Conservation (phyloP, 2,888 invertebrate genomes). For the Agrochola circellaris region DNA sequence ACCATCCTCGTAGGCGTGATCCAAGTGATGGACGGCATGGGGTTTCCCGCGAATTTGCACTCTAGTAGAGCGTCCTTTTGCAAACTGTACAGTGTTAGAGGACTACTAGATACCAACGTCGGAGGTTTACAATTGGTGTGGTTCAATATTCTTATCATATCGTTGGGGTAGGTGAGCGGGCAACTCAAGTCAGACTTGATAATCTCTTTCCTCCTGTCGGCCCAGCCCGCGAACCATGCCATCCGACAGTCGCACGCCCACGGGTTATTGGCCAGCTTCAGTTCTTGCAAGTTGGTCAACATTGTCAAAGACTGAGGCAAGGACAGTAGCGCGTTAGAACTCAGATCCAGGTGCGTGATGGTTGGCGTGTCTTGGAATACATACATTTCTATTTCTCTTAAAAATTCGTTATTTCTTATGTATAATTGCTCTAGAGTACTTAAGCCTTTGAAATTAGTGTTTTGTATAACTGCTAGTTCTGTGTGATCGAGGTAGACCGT, state of each 20-base stretch:
- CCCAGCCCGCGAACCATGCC: constrained; percentile 93
- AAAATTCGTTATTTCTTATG: constrained; percentile 91
- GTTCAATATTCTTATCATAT: constrained; percentile 93
- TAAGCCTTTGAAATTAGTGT: constrained; percentile 92
- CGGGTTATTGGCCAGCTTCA: constrained; percentile 94
- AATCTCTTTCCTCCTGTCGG: constrained; percentile 87
- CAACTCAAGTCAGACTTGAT: constrained; percentile 92
- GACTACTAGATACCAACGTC: constrained; percentile 90
- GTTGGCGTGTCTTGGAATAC: constrained; percentile 91
- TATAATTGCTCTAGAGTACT: constrained; percentile 90
- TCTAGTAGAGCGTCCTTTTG: constrained; percentile 93
- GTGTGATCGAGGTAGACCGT: constrained; percentile 92
- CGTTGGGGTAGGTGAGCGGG: constrained; percentile 92
- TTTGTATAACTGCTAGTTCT: constrained; percentile 92
- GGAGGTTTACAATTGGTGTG: constrained; percentile 93
- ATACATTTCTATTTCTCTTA: constrained; percentile 92
- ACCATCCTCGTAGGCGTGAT: constrained; percentile 94
- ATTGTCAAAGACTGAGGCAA: constrained; percentile 93
- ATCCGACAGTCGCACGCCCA: constrained; percentile 97
- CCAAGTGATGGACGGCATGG: constrained; percentile 96
- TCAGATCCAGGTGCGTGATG: constrained; percentile 92
- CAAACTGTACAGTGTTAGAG: constrained; percentile 92
- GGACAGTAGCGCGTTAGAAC: constrained; percentile 93
- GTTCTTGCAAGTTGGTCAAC: constrained; percentile 91
- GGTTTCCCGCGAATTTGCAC: constrained; percentile 94